Evolutionary conservation across 2,888 invertebrate species (phyloP), one percentile per base, ranked within the genome.

Genomic region (Chrysolina americana): DNA sequence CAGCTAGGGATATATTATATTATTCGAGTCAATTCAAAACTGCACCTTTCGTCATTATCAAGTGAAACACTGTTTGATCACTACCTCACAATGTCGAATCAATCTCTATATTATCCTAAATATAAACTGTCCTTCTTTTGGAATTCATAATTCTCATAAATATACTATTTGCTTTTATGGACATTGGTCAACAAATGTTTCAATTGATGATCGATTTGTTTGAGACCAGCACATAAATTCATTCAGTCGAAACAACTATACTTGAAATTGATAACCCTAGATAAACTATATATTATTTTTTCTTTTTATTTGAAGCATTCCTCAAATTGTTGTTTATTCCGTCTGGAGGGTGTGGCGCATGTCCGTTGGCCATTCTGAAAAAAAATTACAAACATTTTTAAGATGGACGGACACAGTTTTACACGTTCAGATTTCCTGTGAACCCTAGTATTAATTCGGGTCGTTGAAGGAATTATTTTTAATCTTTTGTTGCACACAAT

Each of bases 351-450:
- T 86, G 86, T 9, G 87, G 87, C 48, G 87, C 81, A 72, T 83
- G 84, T 62, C 87, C 87, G 76, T 88, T 88, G 19, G 87, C 86
- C 72, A 87, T 83, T 77, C 87, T 87, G 77, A 13, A 82, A 83
- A 9, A 23, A 74, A 68, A 53, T 2, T 15, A 47, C n/a, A 47
- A 15, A 47, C n/a, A 47, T 47, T 47, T 47, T 47, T 47, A 36
- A 8, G 28, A 28, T 28, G 28, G n/a, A 28, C 5, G 5, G 28
- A 8, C n/a, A 15, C 6, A 47, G 15, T 47, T 47, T 47, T 47
- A 15, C 15, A 47, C 9, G 2, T 15, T 15, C 15, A 47, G 13
- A 47, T 47, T 15, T n/a, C 15, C n/a, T 15, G 6, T 47, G 36
- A 6, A 4, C 36, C 4, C 36, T 8, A 36, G 0, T 0, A 5